phyloP scores from a whole-genome alignment of 2,113 vertebrate genomes.

The Dasypus novemcinctus region DNA sequence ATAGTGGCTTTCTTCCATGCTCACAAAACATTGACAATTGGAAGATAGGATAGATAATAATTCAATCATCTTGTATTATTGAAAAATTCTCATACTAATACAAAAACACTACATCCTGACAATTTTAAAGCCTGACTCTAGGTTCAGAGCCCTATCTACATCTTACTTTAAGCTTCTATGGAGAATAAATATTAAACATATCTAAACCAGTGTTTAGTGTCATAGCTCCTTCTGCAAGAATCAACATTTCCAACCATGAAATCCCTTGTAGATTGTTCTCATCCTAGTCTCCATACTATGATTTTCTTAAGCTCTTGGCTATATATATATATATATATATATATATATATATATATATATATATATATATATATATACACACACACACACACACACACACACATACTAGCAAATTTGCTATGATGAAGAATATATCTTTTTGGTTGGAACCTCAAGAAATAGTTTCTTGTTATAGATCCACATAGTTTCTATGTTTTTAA shows the following conservation, averaged over 20 bases:
- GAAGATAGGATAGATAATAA: constrained; percentile 49
- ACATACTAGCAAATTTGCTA: background rate
- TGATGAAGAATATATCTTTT: background rate
- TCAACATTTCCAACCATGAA: constrained; percentile 77
- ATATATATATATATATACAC: too few species aligned
- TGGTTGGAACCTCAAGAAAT: background rate
- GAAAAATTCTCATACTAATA: constrained; percentile 75
- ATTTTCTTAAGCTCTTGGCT: constrained; percentile 33
- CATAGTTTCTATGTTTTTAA: background rate
- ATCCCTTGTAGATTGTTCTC: constrained; percentile 77
- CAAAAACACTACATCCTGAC: constrained; percentile 66
- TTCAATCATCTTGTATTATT: constrained; percentile 73
- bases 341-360: too few species aligned
- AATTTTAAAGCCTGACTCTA: constrained; percentile 73
- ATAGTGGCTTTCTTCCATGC: background rate
- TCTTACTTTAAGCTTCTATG: constrained; percentile 77
- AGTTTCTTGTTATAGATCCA: background rate
- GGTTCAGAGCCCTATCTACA: constrained; percentile 74
- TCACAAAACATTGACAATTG: background rate
- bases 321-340: too few species aligned
- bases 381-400: too few species aligned
- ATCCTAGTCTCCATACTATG: constrained; percentile 59
- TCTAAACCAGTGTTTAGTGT: constrained; percentile 78
- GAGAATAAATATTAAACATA: constrained; percentile 79
- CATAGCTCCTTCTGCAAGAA: constrained; percentile 72